phyloP scores from a whole-genome alignment of 64 coral and sea anemone species.

The Orbicella faveolata region DNA sequence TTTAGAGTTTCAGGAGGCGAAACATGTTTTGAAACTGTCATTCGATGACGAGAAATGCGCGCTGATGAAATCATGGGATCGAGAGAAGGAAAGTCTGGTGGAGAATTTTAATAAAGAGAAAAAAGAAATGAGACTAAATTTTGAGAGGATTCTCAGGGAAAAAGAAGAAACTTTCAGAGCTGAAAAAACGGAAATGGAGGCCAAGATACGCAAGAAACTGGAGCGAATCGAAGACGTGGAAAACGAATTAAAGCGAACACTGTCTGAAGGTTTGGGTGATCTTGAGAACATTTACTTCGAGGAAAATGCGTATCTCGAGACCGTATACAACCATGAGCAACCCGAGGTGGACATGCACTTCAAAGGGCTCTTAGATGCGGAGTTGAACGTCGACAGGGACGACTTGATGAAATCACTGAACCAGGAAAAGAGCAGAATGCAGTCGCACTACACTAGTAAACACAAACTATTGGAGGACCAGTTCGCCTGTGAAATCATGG shows the following conservation, averaged over 20 bases:
- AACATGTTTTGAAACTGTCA: conserved; percentile 90
- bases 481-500: conserved; percentile 86
- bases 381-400: conserved; percentile 58
- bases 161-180: conserved; percentile 68
- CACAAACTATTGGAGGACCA: conserved; percentile 86
- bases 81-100: conserved; percentile 73
- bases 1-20: conserved; percentile 90
- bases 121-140: conserved; percentile 67
- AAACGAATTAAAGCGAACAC: conserved; percentile 83
- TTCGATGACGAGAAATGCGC: conserved; percentile 91
- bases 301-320: conserved; percentile 63
- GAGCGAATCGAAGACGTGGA: conserved; percentile 94
- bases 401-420: conserved; percentile 56
- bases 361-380: conserved; percentile 66
- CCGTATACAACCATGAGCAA: conserved; percentile 70
- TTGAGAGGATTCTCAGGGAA: conserved; percentile 59
- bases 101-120: conserved; percentile 81
- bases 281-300: conserved; percentile 87
- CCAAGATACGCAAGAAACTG: conserved; percentile 73
- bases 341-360: conserved; percentile 95
- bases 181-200: conserved; percentile 86
- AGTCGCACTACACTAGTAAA: conserved; percentile 69
- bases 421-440: conserved; percentile 80
- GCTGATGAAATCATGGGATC: conserved; percentile 68
- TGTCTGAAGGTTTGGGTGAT: conserved; percentile 76